phyloP scores from a whole-genome alignment of 2,113 vertebrate genomes.

The Notarius quadriscutis region DNA sequence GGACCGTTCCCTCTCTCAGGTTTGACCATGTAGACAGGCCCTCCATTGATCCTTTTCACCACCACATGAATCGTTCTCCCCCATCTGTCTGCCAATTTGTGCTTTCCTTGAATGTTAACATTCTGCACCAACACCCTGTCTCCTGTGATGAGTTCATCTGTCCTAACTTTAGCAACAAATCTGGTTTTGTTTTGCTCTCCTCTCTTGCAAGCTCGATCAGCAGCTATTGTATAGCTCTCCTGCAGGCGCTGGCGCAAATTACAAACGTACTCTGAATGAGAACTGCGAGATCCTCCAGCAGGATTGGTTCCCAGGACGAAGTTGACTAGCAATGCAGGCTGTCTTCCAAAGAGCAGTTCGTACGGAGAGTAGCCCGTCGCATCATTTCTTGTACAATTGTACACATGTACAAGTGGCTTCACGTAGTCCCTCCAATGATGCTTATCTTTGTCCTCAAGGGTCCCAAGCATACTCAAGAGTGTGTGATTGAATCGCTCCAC shows the following conservation, averaged over 20 bases:
- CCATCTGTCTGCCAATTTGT: conserved; percentile 5
- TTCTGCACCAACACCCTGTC: background rate
- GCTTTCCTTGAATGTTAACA: background rate
- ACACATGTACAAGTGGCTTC: conserved; percentile 7
- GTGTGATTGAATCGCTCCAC: background rate
- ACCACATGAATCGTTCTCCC: background rate
- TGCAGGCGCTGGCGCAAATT: background rate
- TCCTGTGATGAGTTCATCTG: background rate
- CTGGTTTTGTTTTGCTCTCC: background rate
- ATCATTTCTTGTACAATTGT: background rate
- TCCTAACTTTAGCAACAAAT: background rate
- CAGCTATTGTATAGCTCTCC: background rate
- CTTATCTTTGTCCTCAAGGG: background rate
- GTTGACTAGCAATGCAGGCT: background rate
- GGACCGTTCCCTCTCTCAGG: background rate
- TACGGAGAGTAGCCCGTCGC: background rate
- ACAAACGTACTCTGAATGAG: background rate
- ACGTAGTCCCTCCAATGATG: background rate
- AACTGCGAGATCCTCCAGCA: background rate
- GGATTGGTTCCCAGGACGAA: background rate
- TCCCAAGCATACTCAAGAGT: background rate
- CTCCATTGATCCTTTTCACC: background rate
- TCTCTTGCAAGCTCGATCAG: background rate
- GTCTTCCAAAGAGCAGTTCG: background rate
- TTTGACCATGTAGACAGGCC: conserved; percentile 19